phyloP scores from a whole-genome alignment of 2,797 vertebrate species.

The Prunella strophiata region DNA sequence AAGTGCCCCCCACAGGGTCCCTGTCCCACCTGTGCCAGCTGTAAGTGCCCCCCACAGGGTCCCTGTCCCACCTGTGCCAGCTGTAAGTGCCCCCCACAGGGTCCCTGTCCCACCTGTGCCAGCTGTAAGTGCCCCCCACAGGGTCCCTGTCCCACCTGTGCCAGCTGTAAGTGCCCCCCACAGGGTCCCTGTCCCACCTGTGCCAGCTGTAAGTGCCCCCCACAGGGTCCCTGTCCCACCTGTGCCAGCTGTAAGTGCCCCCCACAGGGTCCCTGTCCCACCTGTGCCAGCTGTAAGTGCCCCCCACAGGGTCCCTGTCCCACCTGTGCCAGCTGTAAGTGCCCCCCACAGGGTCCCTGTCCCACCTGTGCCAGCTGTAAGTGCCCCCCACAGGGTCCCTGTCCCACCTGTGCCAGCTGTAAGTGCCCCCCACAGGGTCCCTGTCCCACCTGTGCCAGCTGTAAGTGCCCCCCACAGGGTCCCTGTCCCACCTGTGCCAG shows the following conservation, averaged over 20 bases:
- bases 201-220: background rate
- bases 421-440: no score
- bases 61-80: constrained; percentile 43
- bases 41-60: constrained; percentile 73
- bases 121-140: no score
- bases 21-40: constrained; percentile 73
- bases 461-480: no score
- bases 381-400: background rate
- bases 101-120: background rate
- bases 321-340: constrained; percentile 84
- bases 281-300: no score
- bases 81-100: background rate
- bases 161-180: no score
- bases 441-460: no score
- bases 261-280: no score
- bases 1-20: no score
- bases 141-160: no score
- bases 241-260: no score
- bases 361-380: constrained; percentile 45
- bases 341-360: no score
- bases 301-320: no score
- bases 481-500: constrained; percentile 79
- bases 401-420: background rate
- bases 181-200: constrained; percentile 79
- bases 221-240: background rate